Conservation (phyloP, 2,797 vertebrate genomes). For the Pseudotriccus pelzelni region DNA sequence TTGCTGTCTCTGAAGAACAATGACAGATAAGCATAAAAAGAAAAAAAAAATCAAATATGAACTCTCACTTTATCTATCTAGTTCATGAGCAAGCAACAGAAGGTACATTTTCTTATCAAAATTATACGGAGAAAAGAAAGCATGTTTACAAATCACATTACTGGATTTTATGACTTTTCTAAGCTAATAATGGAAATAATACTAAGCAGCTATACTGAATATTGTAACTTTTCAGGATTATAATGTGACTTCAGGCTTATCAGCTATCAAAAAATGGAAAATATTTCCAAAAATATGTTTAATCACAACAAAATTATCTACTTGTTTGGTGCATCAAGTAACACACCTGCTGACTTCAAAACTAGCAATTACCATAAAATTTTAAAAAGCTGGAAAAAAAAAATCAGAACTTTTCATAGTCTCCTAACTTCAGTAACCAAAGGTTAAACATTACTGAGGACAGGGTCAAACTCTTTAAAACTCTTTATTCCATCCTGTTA, state of each 20-base stretch:
- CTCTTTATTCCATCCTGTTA: background rate
- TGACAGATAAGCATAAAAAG: background rate
- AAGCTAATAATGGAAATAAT: background rate
- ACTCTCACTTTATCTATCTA: background rate
- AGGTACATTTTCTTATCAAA: background rate
- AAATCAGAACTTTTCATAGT: background rate
- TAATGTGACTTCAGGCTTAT: background rate
- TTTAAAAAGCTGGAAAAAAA: background rate
- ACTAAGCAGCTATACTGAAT: background rate
- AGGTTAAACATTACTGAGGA: background rate
- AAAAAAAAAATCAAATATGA: background rate
- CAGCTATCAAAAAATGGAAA: constrained; percentile 43
- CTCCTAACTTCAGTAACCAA: background rate
- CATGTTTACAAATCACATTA: background rate
- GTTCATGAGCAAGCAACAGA: background rate
- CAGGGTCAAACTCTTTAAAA: background rate
- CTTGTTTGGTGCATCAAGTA: background rate
- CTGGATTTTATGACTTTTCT: background rate
- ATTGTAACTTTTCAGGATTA: constrained; percentile 14
- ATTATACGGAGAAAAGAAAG: background rate
- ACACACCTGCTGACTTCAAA: constrained; percentile 26
- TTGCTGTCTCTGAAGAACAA: background rate
- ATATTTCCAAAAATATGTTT: constrained; percentile 41
- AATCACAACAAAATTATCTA: background rate
- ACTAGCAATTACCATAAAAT: background rate